A percentile compares a stretch with the other conserved stretches of the same genome.
These are phyloP conservation scores for Arrhopalites spinosus DNA, from an alignment of 2,888 invertebrate species.

Conservation along the genomic window DNA sequence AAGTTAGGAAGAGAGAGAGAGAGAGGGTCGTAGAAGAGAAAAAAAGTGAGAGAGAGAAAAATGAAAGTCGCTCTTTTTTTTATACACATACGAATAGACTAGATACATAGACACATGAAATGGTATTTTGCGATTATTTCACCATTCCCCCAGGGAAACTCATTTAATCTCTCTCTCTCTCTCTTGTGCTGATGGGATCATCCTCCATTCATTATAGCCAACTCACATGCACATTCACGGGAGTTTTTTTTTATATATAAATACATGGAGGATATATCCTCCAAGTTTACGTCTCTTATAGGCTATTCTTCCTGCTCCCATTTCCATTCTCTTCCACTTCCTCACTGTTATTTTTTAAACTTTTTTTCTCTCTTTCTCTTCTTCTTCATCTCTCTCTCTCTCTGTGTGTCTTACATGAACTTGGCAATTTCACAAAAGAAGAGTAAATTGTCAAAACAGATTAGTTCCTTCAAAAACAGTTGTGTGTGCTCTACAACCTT, in stretches of 20 bases:
- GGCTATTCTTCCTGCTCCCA: slow-evolving; percentile 16
- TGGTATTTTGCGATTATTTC: slow-evolving; percentile 57
- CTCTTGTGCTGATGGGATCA: slow-evolving; percentile 53
- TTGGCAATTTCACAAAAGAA: slow-evolving; percentile 48
- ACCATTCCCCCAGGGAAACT: slow-evolving; percentile 56
- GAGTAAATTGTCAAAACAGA: slow-evolving; percentile 56
- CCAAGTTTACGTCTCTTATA: neutral
- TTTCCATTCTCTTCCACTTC: slow-evolving; percentile 28
- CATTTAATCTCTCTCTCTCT: slow-evolving; percentile 57
- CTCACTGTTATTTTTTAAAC: slow-evolving; percentile 36
- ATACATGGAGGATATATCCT: neutral
- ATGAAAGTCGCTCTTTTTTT: slow-evolving; percentile 16
- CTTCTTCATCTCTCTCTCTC: slow-evolving; percentile 12
- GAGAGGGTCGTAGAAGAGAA: neutral
- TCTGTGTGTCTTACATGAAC: slow-evolving; percentile 37
- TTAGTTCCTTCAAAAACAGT: slow-evolving; percentile 53
- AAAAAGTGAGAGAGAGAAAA: neutral
- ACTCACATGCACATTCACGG: no score
- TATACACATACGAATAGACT: neutral
- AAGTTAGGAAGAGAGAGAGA: neutral
- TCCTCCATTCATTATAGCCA: slow-evolving; percentile 48
- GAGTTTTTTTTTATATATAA: neutral
- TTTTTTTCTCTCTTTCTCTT: slow-evolving; percentile 28
- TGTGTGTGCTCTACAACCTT: slow-evolving; percentile 6
- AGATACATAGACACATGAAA: slow-evolving; percentile 38